phyloP scores from a whole-genome alignment of 2,797 vertebrate species.

The Xiphorhynchus erythropygius region DNA sequence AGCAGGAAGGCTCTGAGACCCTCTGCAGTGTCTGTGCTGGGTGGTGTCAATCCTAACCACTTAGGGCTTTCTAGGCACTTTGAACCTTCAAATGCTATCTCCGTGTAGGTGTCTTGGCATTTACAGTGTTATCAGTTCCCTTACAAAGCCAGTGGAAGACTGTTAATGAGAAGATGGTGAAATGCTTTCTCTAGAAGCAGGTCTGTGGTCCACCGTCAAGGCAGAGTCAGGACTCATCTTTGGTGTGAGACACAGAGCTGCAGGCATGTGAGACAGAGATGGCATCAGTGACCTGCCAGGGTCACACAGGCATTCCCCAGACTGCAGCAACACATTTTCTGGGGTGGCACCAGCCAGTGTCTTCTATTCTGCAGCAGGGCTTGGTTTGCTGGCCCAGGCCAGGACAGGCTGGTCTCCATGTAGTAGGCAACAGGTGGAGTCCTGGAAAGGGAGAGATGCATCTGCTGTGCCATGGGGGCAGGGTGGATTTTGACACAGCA shows the following conservation, averaged over 20 bases:
- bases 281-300: background rate
- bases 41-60: background rate
- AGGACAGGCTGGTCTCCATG: rapidly evolving
- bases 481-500: background rate
- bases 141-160: background rate
- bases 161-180: background rate
- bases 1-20: background rate
- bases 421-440: no score
- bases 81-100: background rate
- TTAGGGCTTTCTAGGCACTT: background rate
- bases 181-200: background rate
- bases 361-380: background rate
- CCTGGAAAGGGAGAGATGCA: background rate
- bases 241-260: background rate
- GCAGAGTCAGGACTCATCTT: background rate
- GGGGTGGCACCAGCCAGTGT: no score
- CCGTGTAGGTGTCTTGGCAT: background rate
- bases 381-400: background rate
- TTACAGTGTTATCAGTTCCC: background rate
- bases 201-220: background rate
- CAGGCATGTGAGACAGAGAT: background rate
- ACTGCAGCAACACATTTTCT: background rate
- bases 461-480: rapidly evolving
- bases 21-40: background rate
- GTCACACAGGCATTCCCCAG: background rate